Conservation (phyloP, 1,140 invertebrate species). For the Pseudomyrmex sp. region DNA sequence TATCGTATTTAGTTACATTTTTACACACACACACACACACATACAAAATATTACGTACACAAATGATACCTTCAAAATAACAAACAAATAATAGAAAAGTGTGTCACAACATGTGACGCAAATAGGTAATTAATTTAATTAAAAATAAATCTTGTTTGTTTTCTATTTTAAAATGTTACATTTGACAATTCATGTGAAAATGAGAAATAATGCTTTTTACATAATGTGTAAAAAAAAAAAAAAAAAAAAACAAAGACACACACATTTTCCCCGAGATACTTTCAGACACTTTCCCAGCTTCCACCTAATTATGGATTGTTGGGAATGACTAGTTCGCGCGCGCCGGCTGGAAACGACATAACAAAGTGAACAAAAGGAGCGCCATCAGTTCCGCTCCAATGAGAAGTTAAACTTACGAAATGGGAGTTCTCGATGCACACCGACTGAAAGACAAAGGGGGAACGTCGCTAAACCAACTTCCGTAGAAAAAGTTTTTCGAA, state of each 20-base stretch:
- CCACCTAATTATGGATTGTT: conserved; percentile 30
- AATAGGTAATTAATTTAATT: too few relatives aligned
- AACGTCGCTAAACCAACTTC: conserved; percentile 59
- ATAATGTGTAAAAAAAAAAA: too few relatives aligned
- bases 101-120: background rate
- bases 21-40: background rate
- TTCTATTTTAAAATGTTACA: too few relatives aligned
- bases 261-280: background rate
- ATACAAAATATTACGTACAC: background rate
- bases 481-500: conserved; percentile 53
- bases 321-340: background rate
- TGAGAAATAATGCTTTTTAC: too few relatives aligned
- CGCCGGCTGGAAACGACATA: conserved; percentile 5
- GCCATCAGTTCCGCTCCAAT: conserved; percentile 22
- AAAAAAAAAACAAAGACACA: background rate
- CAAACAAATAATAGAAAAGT: background rate
- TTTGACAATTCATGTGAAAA: too few relatives aligned
- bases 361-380: conserved; percentile 16
- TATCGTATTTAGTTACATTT: background rate
- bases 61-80: background rate
- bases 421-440: conserved; percentile 40
- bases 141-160: too few relatives aligned
- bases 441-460: conserved; percentile 45
- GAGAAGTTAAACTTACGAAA: conserved; percentile 44
- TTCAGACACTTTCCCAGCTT: background rate